Percentiles rank a stretch among this genome's conserved stretches.
phyloP scores from a whole-genome alignment of 2,113 vertebrate genomes.

The Chaenogobius annularis region DNA sequence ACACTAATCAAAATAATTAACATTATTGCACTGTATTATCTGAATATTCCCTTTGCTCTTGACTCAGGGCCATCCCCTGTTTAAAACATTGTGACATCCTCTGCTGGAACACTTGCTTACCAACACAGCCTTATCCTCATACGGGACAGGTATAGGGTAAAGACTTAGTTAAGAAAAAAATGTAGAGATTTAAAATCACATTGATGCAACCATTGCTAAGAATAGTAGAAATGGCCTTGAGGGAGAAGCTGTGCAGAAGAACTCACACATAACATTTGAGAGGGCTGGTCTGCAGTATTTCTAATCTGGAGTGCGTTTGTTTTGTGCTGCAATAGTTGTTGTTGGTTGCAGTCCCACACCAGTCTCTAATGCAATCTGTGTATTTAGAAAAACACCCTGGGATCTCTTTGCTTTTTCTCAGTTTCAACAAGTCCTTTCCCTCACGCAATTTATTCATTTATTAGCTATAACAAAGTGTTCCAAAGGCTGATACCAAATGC shows the following conservation, averaged over 20 bases:
- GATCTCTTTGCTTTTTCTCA: slow-evolving; percentile 20
- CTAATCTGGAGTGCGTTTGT: neutral
- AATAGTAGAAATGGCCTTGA: neutral
- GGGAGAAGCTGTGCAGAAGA: neutral
- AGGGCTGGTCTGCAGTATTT: neutral
- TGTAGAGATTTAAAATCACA: neutral
- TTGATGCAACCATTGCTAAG: neutral
- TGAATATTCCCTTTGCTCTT: neutral
- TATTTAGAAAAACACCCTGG: slow-evolving; percentile 30
- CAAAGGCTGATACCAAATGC: slow-evolving; percentile 39
- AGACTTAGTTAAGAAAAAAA: neutral
- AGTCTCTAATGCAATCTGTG: slow-evolving; percentile 14
- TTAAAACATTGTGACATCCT: neutral
- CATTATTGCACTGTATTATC: neutral
- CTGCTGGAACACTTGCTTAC: neutral
- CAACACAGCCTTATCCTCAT: neutral
- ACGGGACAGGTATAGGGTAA: neutral
- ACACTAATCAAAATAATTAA: neutral
- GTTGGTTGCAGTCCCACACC: neutral
- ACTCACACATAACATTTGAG: neutral
- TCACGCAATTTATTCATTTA: slow-evolving; percentile 58
- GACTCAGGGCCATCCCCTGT: neutral
- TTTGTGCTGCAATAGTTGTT: neutral
- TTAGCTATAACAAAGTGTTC: slow-evolving; percentile 42
- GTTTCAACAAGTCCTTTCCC: slow-evolving; percentile 22